These are phyloP conservation scores for Kryptolebias ocellatus DNA, from an alignment of 2,797 vertebrate species.

Conservation along the genomic window DNA sequence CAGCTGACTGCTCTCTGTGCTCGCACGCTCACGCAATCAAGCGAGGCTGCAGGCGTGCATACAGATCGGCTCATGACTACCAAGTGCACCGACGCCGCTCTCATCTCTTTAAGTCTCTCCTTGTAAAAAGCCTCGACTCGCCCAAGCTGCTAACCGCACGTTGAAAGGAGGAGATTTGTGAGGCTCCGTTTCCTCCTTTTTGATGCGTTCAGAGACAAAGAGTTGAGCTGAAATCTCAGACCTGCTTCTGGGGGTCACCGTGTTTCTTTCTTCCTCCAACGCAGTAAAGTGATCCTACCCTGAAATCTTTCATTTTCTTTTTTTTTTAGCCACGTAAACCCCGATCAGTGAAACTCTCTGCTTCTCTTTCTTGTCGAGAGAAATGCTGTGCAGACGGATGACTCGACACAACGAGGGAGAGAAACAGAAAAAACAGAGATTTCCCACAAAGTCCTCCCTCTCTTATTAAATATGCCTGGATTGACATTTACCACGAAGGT, in stretches of 20 bases:
- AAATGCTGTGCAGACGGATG: slow-evolving; percentile 13
- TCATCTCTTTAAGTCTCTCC: slow-evolving; percentile 55
- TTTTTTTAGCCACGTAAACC: slow-evolving; percentile 33
- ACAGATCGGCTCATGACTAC: slow-evolving; percentile 79
- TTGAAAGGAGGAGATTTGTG: slow-evolving; percentile 56
- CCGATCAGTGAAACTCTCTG: slow-evolving; percentile 21
- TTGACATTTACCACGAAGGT: slow-evolving; percentile 5
- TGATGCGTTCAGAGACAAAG: slow-evolving; percentile 37
- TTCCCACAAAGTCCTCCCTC: not conserved
- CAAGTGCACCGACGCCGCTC: slow-evolving; percentile 66
- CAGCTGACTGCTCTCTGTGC: slow-evolving; percentile 55
- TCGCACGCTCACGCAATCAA: slow-evolving; percentile 65
- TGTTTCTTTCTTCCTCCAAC: slow-evolving; percentile 21
- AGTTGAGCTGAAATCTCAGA: slow-evolving; percentile 8
- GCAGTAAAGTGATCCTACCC: not conserved
- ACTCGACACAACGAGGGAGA: slow-evolving; percentile 2
- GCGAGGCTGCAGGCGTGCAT: slow-evolving; percentile 68
- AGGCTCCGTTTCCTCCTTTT: slow-evolving; percentile 49
- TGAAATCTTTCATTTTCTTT: slow-evolving; percentile 16
- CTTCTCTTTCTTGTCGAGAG: slow-evolving; percentile 14
- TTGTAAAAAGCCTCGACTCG: slow-evolving; percentile 44
- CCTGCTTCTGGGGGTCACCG: slow-evolving; percentile 13
- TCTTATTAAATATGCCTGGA: slow-evolving; percentile 12
- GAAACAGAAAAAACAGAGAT: slow-evolving; percentile 22
- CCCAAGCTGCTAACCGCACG: slow-evolving; percentile 54